Evolutionary conservation across 2,888 invertebrate species (phyloP).

Genomic region (Pristionchus entomophagus): DNA sequence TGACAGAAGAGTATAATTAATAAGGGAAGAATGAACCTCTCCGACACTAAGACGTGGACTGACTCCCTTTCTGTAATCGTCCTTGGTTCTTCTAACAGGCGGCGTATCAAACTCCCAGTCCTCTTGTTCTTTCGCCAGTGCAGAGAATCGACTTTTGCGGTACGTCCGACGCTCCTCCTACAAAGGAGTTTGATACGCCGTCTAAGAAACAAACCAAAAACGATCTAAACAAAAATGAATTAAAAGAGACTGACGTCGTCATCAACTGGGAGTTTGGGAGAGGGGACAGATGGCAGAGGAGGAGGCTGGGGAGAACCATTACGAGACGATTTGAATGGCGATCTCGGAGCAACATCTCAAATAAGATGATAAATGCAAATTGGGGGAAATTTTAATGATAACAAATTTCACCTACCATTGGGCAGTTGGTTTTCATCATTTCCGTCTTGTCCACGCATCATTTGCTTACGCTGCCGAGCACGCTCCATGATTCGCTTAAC

Average conservation of each 20-base stretch:
- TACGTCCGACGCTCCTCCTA: conserved; percentile 8
- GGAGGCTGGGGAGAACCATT: conserved; percentile 9
- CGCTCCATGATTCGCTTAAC: conserved; percentile 58
- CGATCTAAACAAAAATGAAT: not conserved
- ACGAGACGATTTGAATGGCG: not conserved
- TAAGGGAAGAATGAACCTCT: conserved; percentile 49
- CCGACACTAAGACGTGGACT: conserved; percentile 61
- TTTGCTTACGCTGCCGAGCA: conserved; percentile 53
- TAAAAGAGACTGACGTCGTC: not conserved
- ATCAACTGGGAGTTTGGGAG: conserved; percentile 10
- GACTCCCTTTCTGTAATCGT: conserved; percentile 60
- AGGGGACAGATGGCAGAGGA: conserved; percentile 12
- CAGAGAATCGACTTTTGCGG: conserved; percentile 40
- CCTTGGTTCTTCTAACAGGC: conserved; percentile 54
- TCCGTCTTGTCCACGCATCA: conserved; percentile 52
- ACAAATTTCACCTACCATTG: not conserved
- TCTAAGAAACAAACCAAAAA: not conserved
- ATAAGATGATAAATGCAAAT: not conserved
- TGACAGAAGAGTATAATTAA: not conserved
- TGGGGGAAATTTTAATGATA: not conserved
- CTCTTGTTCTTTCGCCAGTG: conserved; percentile 37
- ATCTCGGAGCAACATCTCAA: not conserved
- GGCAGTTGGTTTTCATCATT: conserved; percentile 52
- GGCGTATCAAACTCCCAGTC: conserved; percentile 1
- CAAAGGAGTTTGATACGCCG: not conserved